Evolutionary conservation across 2,797 vertebrate species (phyloP).

Genomic region (Sylvia borin): DNA sequence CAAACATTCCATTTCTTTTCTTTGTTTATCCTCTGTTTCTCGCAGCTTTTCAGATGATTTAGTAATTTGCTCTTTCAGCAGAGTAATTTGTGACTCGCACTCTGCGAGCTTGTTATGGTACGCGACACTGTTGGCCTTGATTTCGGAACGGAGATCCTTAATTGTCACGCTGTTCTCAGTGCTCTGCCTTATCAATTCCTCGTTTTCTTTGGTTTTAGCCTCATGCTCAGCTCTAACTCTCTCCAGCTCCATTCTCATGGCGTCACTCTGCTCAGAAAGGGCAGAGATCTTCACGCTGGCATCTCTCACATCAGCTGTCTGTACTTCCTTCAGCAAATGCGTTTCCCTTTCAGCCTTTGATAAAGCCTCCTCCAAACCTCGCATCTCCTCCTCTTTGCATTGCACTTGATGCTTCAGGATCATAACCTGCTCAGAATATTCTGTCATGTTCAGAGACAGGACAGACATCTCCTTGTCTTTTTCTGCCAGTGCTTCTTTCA

Average conservation of each 20-base stretch:
- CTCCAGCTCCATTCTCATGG: conserved; percentile 74
- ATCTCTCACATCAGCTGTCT: conserved; percentile 81
- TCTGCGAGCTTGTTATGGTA: conserved; percentile 79
- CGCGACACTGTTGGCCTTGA: conserved; percentile 73
- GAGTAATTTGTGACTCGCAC: conserved; percentile 79
- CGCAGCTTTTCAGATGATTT: conserved; percentile 73
- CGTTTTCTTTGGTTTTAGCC: conserved; percentile 75
- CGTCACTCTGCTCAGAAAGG: conserved; percentile 77
- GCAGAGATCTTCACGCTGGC: conserved; percentile 78
- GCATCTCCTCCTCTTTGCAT: conserved; percentile 83
- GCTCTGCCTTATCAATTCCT: conserved; percentile 77
- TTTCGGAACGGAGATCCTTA: conserved; percentile 78
- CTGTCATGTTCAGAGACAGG: conserved; percentile 78
- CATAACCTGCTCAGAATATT: conserved; percentile 84
- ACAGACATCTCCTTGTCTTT: conserved; percentile 84
- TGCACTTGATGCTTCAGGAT: conserved; percentile 81
- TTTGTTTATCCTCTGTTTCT: conserved; percentile 68
- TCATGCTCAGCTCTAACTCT: conserved; percentile 73
- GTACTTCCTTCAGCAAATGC: conserved; percentile 78
- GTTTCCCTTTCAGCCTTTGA: conserved; percentile 80
- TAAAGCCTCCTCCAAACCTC: conserved; percentile 77
- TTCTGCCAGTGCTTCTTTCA: conserved; percentile 83
- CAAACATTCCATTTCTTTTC: conserved; percentile 63
- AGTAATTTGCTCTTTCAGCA: conserved; percentile 82
- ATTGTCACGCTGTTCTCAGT: conserved; percentile 76